Conservation (phyloP, 2,888 invertebrate genomes). For the Cryptus viduatorius region DNA sequence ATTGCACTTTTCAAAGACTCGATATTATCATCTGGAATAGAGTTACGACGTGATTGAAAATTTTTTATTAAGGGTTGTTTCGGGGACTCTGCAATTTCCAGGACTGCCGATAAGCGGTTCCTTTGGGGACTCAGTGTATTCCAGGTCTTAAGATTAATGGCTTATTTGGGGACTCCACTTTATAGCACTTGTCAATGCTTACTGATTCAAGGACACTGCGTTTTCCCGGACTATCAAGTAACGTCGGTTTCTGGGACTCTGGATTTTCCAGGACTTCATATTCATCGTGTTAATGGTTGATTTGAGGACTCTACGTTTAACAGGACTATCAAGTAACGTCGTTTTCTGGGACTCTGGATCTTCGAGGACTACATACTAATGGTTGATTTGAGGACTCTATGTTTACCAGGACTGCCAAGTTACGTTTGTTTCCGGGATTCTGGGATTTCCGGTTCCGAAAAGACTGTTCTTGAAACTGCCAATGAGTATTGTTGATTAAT, state of each 20-base stretch:
- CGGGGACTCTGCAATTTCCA: not conserved
- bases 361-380: not conserved
- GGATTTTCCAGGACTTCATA: not conserved
- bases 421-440: not conserved
- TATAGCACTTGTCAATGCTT: not conserved
- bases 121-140: not conserved
- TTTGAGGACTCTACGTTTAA: not conserved
- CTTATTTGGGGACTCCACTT: not conserved
- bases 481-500: too few species aligned
- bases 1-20: not conserved
- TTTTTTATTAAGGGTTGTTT: not conserved
- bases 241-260: slow-evolving; percentile 1
- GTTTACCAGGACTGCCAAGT: not conserved
- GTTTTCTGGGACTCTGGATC: not conserved
- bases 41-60: too few species aligned
- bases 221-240: not conserved
- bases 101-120: not conserved
- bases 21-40: not conserved
- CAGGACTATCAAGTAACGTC: not conserved
- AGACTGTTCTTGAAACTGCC: too few species aligned
- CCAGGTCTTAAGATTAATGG: too few species aligned
- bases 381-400: not conserved
- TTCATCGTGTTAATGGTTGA: too few species aligned
- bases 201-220: not conserved
- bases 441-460: not conserved